Evolutionary conservation across 1,140 invertebrate species (phyloP).

Genomic region (Lasioglossum albipes): DNA sequence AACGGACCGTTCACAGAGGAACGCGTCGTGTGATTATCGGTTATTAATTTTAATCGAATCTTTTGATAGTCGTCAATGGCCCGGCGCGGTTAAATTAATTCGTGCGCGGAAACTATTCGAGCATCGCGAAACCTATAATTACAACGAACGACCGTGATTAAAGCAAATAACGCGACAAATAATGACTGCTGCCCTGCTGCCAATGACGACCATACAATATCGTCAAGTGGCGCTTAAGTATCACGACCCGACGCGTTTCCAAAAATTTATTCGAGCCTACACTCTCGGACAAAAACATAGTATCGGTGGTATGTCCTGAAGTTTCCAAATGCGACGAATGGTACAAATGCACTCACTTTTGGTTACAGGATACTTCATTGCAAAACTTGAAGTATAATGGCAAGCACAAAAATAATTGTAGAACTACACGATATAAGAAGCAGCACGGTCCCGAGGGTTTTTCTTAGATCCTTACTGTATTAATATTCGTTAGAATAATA

Average conservation of each 20-base stretch:
- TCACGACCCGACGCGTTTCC: background rate
- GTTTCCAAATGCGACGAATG: too few species aligned
- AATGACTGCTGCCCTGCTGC: background rate
- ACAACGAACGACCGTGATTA: background rate
- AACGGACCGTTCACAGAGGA: background rate
- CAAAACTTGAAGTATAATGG: too few species aligned
- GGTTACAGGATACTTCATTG: too few species aligned
- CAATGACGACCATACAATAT: background rate
- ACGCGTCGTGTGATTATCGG: slow-evolving; percentile 20
- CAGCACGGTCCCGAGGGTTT: too few species aligned
- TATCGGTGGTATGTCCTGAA: too few species aligned
- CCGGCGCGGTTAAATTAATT: slow-evolving; percentile 1
- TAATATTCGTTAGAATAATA: too few species aligned
- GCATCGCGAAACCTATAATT: slow-evolving; percentile 10
- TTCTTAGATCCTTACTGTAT: too few species aligned
- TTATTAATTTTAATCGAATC: slow-evolving; percentile 42
- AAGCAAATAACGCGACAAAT: slow-evolving; percentile 6
- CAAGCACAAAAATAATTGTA: too few species aligned
- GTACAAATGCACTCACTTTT: too few species aligned
- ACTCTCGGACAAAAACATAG: too few species aligned
- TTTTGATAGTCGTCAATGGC: background rate
- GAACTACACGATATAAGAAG: too few species aligned
- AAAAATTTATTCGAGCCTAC: background rate
- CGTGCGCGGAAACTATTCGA: background rate
- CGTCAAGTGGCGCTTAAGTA: background rate